Conservation (phyloP, 2,797 vertebrate genomes). For the Cyprinodon diabolis region DNA sequence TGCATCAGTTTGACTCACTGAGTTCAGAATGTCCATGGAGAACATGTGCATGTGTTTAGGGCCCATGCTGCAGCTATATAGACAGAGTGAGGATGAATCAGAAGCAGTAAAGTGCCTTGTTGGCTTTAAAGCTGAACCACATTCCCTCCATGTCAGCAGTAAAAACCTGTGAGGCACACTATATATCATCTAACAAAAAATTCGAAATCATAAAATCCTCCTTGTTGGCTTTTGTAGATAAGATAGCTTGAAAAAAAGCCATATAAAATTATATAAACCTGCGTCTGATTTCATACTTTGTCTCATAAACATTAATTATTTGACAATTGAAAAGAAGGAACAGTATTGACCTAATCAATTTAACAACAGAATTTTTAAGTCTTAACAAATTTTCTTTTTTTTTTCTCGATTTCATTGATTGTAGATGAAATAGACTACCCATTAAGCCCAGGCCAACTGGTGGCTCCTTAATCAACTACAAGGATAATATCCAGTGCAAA, state of each 20-base stretch:
- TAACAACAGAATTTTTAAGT: neutral
- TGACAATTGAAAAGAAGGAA: neutral
- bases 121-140: slow-evolving; percentile 7
- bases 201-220: slow-evolving; percentile 10
- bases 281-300: neutral
- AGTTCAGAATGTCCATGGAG: neutral
- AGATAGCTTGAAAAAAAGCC: slow-evolving; percentile 11
- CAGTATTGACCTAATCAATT: neutral
- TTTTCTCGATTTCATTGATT: too few relatives aligned
- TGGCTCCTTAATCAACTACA: neutral
- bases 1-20: slow-evolving; percentile 27
- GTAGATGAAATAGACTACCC: too few relatives aligned
- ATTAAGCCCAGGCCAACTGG: neutral
- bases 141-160: slow-evolving; percentile 13
- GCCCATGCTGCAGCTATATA: neutral
- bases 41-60: slow-evolving; percentile 7
- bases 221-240: slow-evolving; percentile 12
- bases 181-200: slow-evolving; percentile 19
- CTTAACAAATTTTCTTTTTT: neutral
- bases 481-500: neutral
- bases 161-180: slow-evolving; percentile 8
- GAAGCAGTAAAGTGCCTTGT: slow-evolving; percentile 10
- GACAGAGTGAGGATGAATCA: slow-evolving; percentile 1
- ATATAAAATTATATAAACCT: neutral
- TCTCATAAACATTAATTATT: neutral